Base-by-base conservation (phyloP, 2,113 vertebrate genomes). In the Halcyon malimbica region DNA sequence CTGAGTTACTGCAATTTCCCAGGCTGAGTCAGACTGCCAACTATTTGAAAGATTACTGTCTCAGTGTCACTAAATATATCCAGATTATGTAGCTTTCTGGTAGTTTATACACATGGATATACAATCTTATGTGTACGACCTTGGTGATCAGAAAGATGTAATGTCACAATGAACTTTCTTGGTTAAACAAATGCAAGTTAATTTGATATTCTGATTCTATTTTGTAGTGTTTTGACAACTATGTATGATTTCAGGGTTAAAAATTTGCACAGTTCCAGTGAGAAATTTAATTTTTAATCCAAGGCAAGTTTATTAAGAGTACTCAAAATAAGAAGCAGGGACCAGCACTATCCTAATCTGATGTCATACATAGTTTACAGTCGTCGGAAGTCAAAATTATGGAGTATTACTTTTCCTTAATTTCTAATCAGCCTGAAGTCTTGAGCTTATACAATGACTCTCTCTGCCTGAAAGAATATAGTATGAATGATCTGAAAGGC, bases 21-120 rank as follows among this genome's bases (percentile, higher is more conserved):
- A 68, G 2, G 1, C 3, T 0, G 2, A 84, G 26, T 1, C 25
- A 85, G 29, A 56, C 4, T 54, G 65, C 2, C 16, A 67, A 29
- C 6, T 64, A 60, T 82, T 7, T n/a, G 35, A 68, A 64, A 76
- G 25, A 78, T 0, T 86, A 17, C 16, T 74, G 44, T 11, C 20
- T 54, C 35, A 8, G 1, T 57, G 41, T 28, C n/a, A 74, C 19
- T 56, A 65, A 69, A 64, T 73, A 46, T 33, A 69, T 13, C 4
- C 14, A 59, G 37, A 59, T 71, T 28, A 63, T 3, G 2, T 16
- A 59, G 13, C 11, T 63, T 81, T 75, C 46, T 54, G 5, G 16
- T 54, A 6, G 1, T 57, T 80, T 65, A 35, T 48, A 44, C 3
- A 9, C 5, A n/a, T 0, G 4, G 18, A 51, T 31, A 15, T 16